A percentile compares a stretch with the other conserved stretches of the same genome.
Conservation (phyloP, 1,140 invertebrate species). For the Drosophila triauraria region DNA sequence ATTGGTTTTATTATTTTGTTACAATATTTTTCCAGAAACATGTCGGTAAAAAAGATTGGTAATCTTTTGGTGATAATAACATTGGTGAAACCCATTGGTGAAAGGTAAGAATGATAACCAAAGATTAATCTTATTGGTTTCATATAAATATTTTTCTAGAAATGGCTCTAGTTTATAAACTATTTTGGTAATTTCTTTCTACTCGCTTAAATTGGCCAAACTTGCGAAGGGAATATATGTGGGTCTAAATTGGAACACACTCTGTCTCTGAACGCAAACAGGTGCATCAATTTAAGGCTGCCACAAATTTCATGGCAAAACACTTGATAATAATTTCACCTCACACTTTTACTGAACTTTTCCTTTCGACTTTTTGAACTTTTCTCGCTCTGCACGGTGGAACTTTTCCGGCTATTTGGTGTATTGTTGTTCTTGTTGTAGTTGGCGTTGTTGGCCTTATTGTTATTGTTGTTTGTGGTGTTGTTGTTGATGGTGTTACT, state of each 20-base stretch:
- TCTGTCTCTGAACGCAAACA: conserved; percentile 7
- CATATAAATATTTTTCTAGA: too few species aligned
- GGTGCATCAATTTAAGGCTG: conserved; percentile 38
- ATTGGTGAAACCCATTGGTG: too few species aligned
- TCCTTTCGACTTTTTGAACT: conserved; percentile 57
- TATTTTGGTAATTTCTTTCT: too few species aligned
- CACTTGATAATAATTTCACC: conserved; percentile 45
- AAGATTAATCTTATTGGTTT: too few species aligned
- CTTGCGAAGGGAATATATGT: not conserved
- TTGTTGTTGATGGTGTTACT: conserved; percentile 48
- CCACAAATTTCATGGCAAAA: conserved; percentile 37
- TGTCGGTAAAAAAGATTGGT: too few species aligned
- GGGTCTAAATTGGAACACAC: conserved; percentile 5
- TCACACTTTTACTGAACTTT: conserved; percentile 43
- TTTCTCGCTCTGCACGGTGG: conserved; percentile 46
- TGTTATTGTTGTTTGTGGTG: conserved; percentile 25
- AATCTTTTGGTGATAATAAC: too few species aligned
- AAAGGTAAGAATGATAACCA: too few species aligned
- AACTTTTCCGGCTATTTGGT: conserved; percentile 20
- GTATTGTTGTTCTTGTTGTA: conserved; percentile 10
- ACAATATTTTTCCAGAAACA: too few species aligned
- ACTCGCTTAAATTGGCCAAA: too few species aligned
- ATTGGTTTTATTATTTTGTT: too few species aligned
- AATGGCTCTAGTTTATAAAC: too few species aligned
- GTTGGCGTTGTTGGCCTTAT: conserved; percentile 13